Conservation (phyloP, 2,888 invertebrate genomes). For the Ormyrus nitidulus region DNA sequence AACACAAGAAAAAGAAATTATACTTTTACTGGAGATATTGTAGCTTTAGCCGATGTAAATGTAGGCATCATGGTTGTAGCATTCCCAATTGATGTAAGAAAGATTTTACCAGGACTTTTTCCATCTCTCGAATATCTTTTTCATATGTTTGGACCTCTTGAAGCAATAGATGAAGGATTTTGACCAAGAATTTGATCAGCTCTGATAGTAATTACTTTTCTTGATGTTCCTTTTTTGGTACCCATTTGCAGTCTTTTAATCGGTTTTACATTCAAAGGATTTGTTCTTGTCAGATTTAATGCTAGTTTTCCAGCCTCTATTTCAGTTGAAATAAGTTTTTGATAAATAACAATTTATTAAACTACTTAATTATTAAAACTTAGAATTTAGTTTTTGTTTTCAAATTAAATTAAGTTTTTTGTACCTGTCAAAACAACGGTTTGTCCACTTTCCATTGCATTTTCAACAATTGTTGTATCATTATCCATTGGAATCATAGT, state of each 20-base stretch:
- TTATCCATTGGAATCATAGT: slow-evolving; percentile 90
- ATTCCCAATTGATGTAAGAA: slow-evolving; percentile 67
- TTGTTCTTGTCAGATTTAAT: slow-evolving; percentile 78
- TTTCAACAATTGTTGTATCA: slow-evolving; percentile 82
- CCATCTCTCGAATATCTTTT: slow-evolving; percentile 66
- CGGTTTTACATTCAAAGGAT: slow-evolving; percentile 70
- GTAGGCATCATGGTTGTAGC: slow-evolving; percentile 63
- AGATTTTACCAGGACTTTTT: slow-evolving; percentile 68
- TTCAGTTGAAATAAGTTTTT: slow-evolving; percentile 29
- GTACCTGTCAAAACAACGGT: slow-evolving; percentile 88
- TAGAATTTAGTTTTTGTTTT: no score
- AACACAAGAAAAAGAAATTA: not conserved
- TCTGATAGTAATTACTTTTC: slow-evolving; percentile 77
- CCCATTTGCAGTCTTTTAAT: slow-evolving; percentile 71
- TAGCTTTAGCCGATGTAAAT: slow-evolving; percentile 56
- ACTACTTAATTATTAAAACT: no score
- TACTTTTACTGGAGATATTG: slow-evolving; percentile 42
- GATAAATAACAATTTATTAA: not conserved
- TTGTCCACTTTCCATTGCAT: slow-evolving; percentile 90
- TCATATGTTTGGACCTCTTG: slow-evolving; percentile 72
- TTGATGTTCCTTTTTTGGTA: slow-evolving; percentile 69
- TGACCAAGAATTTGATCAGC: slow-evolving; percentile 77
- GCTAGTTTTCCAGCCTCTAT: slow-evolving; percentile 87
- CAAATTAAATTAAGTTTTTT: slow-evolving; percentile 24
- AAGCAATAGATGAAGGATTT: slow-evolving; percentile 63